Evolutionary conservation across 2,888 invertebrate genomes (phyloP).

Genomic region (Conistra vaccinii): DNA sequence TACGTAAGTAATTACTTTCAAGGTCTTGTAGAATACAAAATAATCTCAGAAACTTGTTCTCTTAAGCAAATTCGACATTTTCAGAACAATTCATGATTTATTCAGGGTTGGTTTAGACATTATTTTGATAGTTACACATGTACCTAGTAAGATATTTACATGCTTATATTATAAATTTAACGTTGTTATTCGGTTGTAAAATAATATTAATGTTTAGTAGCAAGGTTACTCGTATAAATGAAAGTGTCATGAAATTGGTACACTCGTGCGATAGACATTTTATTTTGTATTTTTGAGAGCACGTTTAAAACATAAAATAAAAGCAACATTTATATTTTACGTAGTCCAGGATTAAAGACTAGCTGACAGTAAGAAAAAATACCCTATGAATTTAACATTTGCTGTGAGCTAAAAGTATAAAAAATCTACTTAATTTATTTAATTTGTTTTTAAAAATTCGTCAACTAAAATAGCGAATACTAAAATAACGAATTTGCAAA

Average conservation of each 20-base stretch:
- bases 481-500: too few species aligned
- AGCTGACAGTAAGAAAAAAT: too few species aligned
- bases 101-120: background rate
- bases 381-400: too few species aligned
- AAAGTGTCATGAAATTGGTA: background rate
- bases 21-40: slow-evolving; percentile 14
- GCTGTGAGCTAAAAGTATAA: too few species aligned
- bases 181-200: background rate
- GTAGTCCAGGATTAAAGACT: background rate
- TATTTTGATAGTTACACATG: background rate
- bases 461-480: too few species aligned
- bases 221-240: background rate
- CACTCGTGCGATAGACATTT: background rate
- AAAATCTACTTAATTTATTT: too few species aligned
- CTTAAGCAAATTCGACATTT: slow-evolving; percentile 2
- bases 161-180: background rate
- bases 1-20: slow-evolving; percentile 5
- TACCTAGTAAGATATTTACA: background rate
- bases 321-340: background rate
- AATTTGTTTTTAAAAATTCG: background rate
- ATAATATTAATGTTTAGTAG: background rate
- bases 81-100: slow-evolving; percentile 19
- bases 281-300: background rate
- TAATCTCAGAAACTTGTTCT: background rate
- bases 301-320: background rate